These are phyloP conservation scores for Gadus macrocephalus DNA, from an alignment of 2,113 vertebrate genomes.

Conservation along the genomic window DNA sequence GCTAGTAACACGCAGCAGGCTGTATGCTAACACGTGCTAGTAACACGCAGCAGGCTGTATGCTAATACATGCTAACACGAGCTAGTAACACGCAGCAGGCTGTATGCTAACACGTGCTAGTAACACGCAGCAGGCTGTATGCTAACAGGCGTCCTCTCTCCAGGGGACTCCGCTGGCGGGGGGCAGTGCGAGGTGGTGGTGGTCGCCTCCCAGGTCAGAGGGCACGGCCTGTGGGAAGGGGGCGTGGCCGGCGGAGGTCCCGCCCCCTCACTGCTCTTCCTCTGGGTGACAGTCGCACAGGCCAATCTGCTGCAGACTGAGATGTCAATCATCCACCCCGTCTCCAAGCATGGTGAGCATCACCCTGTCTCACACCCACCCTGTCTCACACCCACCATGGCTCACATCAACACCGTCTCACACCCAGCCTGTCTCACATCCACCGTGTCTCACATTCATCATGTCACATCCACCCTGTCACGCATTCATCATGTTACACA, in stretches of 20 bases:
- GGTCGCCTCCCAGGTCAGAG: constrained; percentile 62
- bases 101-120: background rate
- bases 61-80: background rate
- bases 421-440: too few relatives aligned
- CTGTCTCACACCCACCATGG: background rate
- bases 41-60: background rate
- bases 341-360: constrained; percentile 14
- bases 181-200: constrained; percentile 43
- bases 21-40: background rate
- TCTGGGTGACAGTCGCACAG: constrained; percentile 65
- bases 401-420: background rate
- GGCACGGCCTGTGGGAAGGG: constrained; percentile 67
- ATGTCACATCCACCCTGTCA: too few relatives aligned
- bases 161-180: constrained; percentile 10
- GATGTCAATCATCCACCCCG: constrained; percentile 40
- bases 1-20: background rate
- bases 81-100: background rate
- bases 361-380: background rate
- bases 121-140: background rate
- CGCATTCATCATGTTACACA: too few relatives aligned
- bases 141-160: background rate
- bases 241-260: constrained; percentile 47
- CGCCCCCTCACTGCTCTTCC: constrained; percentile 68
- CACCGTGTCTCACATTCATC: too few relatives aligned
- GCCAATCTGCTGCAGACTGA: constrained; percentile 61